phyloP scores from a whole-genome alignment of 2,113 vertebrate genomes.

The Macrotis lagotis region DNA sequence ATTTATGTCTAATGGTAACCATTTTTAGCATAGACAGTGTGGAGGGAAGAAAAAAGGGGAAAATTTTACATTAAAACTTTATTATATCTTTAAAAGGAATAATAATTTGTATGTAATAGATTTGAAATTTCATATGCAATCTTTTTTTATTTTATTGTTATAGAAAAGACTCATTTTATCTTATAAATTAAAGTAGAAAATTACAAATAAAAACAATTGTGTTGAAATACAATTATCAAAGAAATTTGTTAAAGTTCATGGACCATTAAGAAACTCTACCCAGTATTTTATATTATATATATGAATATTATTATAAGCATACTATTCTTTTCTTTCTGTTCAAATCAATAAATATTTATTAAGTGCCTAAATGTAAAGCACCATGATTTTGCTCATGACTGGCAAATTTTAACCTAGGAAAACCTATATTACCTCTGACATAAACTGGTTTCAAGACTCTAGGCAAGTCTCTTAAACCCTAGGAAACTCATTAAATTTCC shows the following conservation, averaged over 20 bases:
- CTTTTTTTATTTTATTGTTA: neutral
- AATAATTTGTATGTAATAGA: too few relatives aligned
- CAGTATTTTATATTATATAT: neutral
- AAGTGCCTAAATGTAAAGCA: neutral
- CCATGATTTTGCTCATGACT: neutral
- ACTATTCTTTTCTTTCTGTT: neutral
- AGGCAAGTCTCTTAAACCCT: neutral
- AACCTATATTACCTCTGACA: neutral
- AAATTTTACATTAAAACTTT: too few relatives aligned
- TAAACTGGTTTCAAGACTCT: neutral
- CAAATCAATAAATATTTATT: neutral
- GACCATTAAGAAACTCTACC: neutral
- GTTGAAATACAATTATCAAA: neutral
- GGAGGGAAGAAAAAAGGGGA: too few relatives aligned
- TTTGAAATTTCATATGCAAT: too few relatives aligned
- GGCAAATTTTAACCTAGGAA: neutral
- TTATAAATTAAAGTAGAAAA: neutral
- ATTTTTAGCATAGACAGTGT: too few relatives aligned
- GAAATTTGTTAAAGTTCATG: neutral
- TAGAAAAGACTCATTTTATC: neutral
- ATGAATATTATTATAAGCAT: neutral
- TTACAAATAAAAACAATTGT: neutral
- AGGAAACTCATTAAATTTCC: neutral
- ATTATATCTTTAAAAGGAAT: too few relatives aligned
- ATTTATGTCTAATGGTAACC: too few relatives aligned